Evolutionary conservation across 2,888 invertebrate species (phyloP).

Genomic region (Therioaphis trifolii): DNA sequence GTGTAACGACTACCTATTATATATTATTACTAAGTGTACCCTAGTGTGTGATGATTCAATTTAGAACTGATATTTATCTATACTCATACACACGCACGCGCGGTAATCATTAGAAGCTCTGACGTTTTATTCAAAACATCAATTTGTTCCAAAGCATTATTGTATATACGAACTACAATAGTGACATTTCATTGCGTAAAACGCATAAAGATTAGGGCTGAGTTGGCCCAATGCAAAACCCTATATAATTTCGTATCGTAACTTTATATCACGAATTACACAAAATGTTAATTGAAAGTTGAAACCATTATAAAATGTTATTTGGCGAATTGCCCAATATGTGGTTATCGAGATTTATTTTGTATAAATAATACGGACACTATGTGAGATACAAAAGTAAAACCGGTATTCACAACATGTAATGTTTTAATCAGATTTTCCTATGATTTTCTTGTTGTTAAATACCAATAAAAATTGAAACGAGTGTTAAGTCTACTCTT

Average conservation of each 20-base stretch:
- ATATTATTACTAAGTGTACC: conserved; percentile 19
- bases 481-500: not conserved
- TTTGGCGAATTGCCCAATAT: conserved; percentile 49
- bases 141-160: no score
- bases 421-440: conserved; percentile 45
- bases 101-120: not conserved
- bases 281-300: conserved; percentile 54
- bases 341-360: conserved; percentile 42
- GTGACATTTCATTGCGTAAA: not conserved
- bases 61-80: conserved; percentile 53
- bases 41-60: conserved; percentile 57
- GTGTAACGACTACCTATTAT: conserved; percentile 33
- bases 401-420: conserved; percentile 41
- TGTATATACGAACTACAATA: no score
- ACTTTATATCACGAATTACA: conserved; percentile 31
- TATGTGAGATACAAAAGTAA: conserved; percentile 16
- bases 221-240: not conserved
- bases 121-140: conserved; percentile 1
- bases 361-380: conserved; percentile 35
- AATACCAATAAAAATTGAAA: conserved; percentile 46
- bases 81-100: not conserved
- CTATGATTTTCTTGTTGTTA: conserved; percentile 23
- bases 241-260: conserved; percentile 37
- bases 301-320: conserved; percentile 40
- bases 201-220: not conserved